These are phyloP conservation scores for Aplysia californica DNA, from an alignment of 1,140 invertebrate genomes.

Conservation along the genomic window DNA sequence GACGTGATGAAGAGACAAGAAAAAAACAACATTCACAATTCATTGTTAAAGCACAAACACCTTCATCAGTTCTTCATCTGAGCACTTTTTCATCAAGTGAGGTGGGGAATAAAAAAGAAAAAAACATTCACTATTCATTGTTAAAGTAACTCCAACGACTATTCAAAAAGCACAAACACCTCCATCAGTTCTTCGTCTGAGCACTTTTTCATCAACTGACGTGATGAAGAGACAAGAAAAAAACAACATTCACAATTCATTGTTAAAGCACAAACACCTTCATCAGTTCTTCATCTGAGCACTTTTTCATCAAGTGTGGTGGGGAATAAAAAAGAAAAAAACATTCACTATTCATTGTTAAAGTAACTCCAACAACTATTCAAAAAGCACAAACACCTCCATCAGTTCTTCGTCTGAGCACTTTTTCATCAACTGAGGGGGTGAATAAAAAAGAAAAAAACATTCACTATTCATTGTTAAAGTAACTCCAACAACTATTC, in stretches of 20 bases:
- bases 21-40: neutral
- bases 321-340: neutral
- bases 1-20: neutral
- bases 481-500: no score
- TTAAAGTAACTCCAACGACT: no score
- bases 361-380: no score
- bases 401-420: constrained; percentile 68
- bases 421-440: constrained; percentile 50
- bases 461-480: neutral
- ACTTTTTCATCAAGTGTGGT: constrained; percentile 51
- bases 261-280: constrained; percentile 65
- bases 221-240: neutral
- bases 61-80: constrained; percentile 69
- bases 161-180: constrained; percentile 65
- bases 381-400: constrained; percentile 68
- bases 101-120: neutral
- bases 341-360: neutral
- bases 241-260: neutral
- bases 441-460: neutral
- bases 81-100: constrained; percentile 55
- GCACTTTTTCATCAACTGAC: constrained; percentile 55
- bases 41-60: constrained; percentile 59
- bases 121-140: neutral
- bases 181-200: constrained; percentile 69
- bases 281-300: constrained; percentile 68